Conservation (phyloP, 2,113 vertebrate genomes). For the Cyprinodon variegatus region DNA sequence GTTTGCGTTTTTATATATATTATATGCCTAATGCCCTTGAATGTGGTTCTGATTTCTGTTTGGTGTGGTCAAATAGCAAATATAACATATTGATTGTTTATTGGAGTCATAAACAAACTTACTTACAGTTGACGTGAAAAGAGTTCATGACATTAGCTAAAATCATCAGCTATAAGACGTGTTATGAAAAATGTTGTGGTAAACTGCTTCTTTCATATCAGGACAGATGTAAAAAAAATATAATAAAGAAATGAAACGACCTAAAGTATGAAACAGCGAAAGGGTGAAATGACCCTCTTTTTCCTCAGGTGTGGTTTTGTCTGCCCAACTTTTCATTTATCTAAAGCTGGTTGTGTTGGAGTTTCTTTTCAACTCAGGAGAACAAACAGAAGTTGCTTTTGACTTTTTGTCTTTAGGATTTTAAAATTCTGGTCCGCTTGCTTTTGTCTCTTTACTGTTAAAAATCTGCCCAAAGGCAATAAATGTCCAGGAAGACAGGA, state of each 20-base stretch:
- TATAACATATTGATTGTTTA: neutral
- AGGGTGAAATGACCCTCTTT: neutral
- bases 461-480: neutral
- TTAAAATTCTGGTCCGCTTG: neutral
- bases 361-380: constrained; percentile 55
- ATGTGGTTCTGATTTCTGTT: neutral
- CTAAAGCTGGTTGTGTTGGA: constrained; percentile 13
- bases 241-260: neutral
- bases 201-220: too few species aligned
- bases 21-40: neutral
- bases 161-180: neutral
- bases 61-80: too few species aligned
- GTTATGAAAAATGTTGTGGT: too few species aligned
- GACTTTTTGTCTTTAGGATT: neutral
- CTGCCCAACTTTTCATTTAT: constrained; percentile 18
- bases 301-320: constrained; percentile 49
- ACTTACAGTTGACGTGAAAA: neutral
- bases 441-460: neutral
- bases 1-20: neutral
- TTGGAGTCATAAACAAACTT: neutral
- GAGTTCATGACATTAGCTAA: neutral
- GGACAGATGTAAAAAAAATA: too few species aligned
- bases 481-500: neutral
- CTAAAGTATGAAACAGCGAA: neutral
- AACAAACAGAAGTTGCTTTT: neutral